Evolutionary conservation across 1,140 invertebrate species (phyloP).

Genomic region (Planococcus citri): DNA sequence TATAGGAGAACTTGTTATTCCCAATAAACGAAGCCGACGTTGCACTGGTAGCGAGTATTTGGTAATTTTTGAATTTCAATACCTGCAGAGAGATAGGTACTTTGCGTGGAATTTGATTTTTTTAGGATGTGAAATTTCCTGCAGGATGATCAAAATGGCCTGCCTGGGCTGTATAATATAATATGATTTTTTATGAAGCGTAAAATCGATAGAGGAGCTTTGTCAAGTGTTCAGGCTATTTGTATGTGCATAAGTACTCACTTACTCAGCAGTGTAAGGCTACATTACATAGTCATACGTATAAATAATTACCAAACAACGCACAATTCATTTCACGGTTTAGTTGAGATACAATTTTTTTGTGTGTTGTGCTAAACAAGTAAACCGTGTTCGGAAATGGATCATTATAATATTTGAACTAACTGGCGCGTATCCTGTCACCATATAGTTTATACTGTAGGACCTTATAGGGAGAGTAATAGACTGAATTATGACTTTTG

Average conservation of each 20-base stretch:
- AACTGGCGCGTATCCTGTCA: neutral
- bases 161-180: neutral
- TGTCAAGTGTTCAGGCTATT: neutral
- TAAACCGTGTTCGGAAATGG: neutral
- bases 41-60: neutral
- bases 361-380: neutral
- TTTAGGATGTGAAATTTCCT: neutral
- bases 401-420: constrained; percentile 14
- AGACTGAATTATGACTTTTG: neutral
- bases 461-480: neutral
- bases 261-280: no score
- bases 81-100: no score
- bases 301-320: neutral
- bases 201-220: neutral
- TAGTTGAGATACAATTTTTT: neutral
- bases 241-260: no score
- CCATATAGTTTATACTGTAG: neutral
- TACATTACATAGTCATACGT: no score
- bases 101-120: neutral
- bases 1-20: neutral
- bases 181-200: constrained; percentile 17
- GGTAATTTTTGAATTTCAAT: neutral
- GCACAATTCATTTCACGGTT: constrained; percentile 17
- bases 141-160: neutral
- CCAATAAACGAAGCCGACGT: no score